A percentile compares a stretch with the other conserved stretches of the same genome.
Evolutionary conservation across 37 sponge, comb jelly and placozoan species (phyloP).

Genomic region (Geodia barretti): DNA sequence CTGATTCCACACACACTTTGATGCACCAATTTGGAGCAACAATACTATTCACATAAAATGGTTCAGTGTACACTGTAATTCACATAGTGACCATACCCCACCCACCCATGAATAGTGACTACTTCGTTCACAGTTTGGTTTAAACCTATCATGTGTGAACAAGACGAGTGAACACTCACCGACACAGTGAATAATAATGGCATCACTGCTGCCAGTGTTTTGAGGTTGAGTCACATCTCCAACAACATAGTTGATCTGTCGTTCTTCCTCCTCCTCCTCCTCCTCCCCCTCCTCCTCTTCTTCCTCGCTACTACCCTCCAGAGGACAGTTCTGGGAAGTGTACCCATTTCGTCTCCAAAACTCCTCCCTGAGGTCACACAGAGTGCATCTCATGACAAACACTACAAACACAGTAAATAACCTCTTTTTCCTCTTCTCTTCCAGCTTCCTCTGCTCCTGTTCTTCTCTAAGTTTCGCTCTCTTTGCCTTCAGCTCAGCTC

Average conservation of each 20-base stretch:
- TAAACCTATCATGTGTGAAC: too few species aligned
- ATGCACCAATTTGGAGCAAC: neutral
- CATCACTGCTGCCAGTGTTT: constrained; percentile 46
- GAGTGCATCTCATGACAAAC: neutral
- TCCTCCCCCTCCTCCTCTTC: constrained; percentile 36
- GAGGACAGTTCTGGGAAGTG: constrained; percentile 45
- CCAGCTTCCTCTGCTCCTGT: constrained; percentile 54
- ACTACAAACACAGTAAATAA: neutral
- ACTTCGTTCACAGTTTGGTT: neutral
- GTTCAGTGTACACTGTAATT: neutral
- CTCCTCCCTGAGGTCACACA: constrained; percentile 30
- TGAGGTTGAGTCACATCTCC: constrained; percentile 89
- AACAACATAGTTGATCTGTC: constrained; percentile 54
- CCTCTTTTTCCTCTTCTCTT: constrained; percentile 54
- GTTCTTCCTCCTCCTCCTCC: constrained; percentile 12
- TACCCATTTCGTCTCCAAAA: constrained; percentile 69
- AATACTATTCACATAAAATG: neutral
- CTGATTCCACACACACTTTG: neutral
- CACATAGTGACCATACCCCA: neutral
- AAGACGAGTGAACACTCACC: constrained; percentile 56
- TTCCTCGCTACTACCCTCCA: constrained; percentile 32
- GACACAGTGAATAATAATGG: constrained; percentile 82
- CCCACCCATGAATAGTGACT: neutral
- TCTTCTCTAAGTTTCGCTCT: constrained; percentile 66
- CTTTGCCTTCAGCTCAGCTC: constrained; percentile 66